Evolutionary conservation across 2,113 vertebrate genomes (phyloP), one percentile per base, ranked within the genome.

Genomic region (Chelonoidis abingdonii): DNA sequence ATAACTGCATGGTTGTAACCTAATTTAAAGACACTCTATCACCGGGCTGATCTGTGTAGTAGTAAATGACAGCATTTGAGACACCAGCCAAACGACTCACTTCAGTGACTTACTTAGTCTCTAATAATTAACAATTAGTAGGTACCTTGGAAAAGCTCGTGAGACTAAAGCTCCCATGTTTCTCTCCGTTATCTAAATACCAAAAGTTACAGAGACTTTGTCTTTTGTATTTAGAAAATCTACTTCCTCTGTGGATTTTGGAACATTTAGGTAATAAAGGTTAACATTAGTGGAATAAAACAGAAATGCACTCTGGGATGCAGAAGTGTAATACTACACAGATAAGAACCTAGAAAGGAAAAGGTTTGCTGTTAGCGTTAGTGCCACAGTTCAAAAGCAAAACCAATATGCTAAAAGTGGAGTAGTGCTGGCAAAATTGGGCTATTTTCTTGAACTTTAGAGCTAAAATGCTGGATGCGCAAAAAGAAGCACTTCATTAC

Each of bases 1-100:
- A 99, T 99, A 99, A 99, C 99, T 98, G 99, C 99, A 99, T 99
- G 98, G 98, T 99, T 99, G 98, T 99, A 99, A 99, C 99, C 99
- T 99, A 99, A 99, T 99, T 99, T 99, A 99, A 99, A 99, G 98
- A 98, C 98, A 99, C 98, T 99, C 98, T 98, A 99, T 98, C 98
- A 99, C 98, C 95, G 97, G 98, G 97, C 98, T 99, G 98, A 99
- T 99, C 99, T 98, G 98, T 98, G 98, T 98, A 98, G 98, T 98
- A 98, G 98, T 98, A 99, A 99, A 99, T 98, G 98, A 98, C 98
- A 98, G 98, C 98, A 98, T 98, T 98, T 98, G 98, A 98, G 98
- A 98, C 98, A 98, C 98, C 98, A 98, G 98, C 97, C 98, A 98
- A 98, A 98, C 96, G 98, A 98, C 98, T 99, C 98, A 98, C 98